Evolutionary conservation across 2,797 vertebrate species (phyloP).

Genomic region (Siniperca undulata): DNA sequence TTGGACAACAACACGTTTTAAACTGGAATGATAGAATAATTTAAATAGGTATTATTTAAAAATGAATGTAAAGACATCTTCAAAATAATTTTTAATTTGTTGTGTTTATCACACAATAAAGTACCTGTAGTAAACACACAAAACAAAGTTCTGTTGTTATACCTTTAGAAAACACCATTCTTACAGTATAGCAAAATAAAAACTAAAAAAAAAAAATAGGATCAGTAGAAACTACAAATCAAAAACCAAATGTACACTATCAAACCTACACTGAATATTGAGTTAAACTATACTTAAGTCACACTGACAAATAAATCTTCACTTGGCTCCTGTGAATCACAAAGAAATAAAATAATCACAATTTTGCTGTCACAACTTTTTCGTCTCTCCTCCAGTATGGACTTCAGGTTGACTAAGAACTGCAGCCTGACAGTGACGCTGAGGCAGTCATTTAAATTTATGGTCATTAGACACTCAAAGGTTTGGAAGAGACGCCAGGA

Average conservation of each 20-base stretch:
- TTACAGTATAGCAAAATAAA: neutral
- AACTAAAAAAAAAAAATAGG: neutral
- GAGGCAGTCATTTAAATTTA: slow-evolving; percentile 86
- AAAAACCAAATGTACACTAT: neutral
- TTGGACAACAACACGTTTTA: neutral
- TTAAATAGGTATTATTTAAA: neutral
- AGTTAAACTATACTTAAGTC: neutral
- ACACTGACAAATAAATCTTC: neutral
- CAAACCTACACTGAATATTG: neutral
- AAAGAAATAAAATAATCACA: neutral
- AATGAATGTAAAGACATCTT: neutral
- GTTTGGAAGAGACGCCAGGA: slow-evolving; percentile 88
- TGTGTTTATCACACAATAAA: neutral
- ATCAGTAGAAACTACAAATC: neutral
- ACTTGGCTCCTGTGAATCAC: neutral
- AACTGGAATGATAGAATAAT: neutral
- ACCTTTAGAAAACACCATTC: neutral
- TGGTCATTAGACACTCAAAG: slow-evolving; percentile 88
- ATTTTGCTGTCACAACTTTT: neutral
- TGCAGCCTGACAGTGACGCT: slow-evolving; percentile 87
- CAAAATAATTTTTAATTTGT: neutral
- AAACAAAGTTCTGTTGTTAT: neutral
- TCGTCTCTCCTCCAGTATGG: slow-evolving; percentile 82
- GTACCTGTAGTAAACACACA: neutral
- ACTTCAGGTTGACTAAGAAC: slow-evolving; percentile 85